Percentiles rank a stretch among this genome's conserved stretches.
phyloP scores from a whole-genome alignment of 1,140 invertebrate genomes.

The Sogatella furcifera region DNA sequence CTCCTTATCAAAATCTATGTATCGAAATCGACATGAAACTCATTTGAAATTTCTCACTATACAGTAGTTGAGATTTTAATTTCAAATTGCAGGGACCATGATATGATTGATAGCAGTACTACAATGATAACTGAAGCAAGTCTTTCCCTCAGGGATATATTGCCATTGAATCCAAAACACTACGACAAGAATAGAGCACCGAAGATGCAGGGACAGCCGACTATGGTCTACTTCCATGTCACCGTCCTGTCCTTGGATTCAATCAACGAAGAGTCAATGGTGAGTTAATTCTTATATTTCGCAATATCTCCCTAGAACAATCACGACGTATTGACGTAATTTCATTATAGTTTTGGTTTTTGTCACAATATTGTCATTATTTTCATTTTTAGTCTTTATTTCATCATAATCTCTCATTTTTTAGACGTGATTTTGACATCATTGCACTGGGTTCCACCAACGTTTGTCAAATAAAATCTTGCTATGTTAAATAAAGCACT shows the following conservation, averaged over 20 bases:
- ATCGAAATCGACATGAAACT: not conserved
- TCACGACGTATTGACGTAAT: too few relatives aligned
- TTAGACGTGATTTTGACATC: too few relatives aligned
- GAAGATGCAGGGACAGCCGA: conserved; percentile 71
- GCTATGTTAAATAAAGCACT: too few relatives aligned
- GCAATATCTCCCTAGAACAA: too few relatives aligned
- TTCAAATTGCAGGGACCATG: not conserved
- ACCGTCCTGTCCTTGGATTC: conserved; percentile 79
- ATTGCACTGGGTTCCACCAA: too few relatives aligned
- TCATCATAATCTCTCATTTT: too few relatives aligned
- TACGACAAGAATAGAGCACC: conserved; percentile 86
- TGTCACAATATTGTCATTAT: too few relatives aligned
- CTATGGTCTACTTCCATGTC: conserved; percentile 79
- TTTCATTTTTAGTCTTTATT: too few relatives aligned
- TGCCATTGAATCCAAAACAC: conserved; percentile 69
- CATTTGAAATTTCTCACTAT: not conserved
- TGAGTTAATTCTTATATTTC: conserved; percentile 31
- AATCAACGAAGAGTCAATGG: conserved; percentile 89
- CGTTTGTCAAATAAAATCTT: too few relatives aligned
- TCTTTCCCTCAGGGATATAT: conserved; percentile 65
- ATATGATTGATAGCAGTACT: conserved; percentile 8
- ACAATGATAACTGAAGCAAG: conserved; percentile 39
- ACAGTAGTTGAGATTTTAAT: not conserved
- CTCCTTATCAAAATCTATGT: too few relatives aligned
- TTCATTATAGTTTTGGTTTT: too few relatives aligned